Evolutionary conservation across 2,888 invertebrate species (phyloP).

Genomic region (Rutpela maculata): DNA sequence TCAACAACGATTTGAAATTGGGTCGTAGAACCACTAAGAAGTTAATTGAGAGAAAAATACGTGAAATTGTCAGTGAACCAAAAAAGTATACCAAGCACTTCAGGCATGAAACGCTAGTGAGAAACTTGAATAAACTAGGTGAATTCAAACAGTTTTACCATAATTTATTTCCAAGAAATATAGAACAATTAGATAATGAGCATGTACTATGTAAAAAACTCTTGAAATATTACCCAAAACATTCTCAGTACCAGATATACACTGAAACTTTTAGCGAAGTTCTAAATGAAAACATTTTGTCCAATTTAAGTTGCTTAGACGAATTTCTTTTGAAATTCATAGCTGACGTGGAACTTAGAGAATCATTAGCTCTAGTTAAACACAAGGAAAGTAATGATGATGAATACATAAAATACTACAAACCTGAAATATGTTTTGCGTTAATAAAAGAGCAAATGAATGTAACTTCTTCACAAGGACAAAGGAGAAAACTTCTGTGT

Average conservation of each 20-base stretch:
- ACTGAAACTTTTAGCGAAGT: constrained; percentile 15
- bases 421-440: neutral
- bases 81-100: constrained; percentile 21
- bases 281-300: constrained; percentile 19
- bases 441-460: constrained; percentile 18
- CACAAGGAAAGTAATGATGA: constrained; percentile 7
- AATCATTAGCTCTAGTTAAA: neutral
- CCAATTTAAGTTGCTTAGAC: neutral
- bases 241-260: neutral
- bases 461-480: neutral
- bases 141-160: constrained; percentile 9
- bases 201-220: neutral
- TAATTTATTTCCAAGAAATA: constrained; percentile 28
- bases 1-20: constrained; percentile 6
- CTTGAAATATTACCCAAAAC: constrained; percentile 26
- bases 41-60: neutral
- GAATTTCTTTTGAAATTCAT: constrained; percentile 4
- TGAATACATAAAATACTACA: constrained; percentile 12
- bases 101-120: constrained; percentile 16
- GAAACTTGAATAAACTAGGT: constrained; percentile 27
- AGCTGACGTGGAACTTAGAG: neutral
- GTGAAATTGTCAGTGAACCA: constrained; percentile 13
- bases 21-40: constrained; percentile 29
- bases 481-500: constrained; percentile 3
- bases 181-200: neutral